Evolutionary conservation across 2,888 invertebrate species (phyloP).

Genomic region (Cotesia congregata): DNA sequence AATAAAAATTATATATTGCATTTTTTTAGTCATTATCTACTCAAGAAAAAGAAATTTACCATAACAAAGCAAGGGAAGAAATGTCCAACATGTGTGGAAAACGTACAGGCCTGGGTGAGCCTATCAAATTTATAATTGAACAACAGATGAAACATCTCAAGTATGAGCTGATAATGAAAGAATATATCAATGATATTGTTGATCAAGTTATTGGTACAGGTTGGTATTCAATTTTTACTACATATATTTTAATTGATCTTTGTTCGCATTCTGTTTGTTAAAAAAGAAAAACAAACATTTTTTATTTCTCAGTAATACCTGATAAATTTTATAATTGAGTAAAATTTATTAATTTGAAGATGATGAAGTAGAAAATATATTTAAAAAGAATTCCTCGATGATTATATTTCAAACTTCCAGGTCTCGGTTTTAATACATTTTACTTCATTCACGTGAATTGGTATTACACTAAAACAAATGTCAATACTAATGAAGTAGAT

Average conservation of each 20-base stretch:
- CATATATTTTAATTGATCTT: slow-evolving; percentile 27
- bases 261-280: not conserved
- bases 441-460: slow-evolving; percentile 67
- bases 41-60: slow-evolving; percentile 55
- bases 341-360: too few relatives aligned
- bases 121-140: slow-evolving; percentile 48
- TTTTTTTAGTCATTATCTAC: slow-evolving; percentile 49
- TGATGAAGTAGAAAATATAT: too few relatives aligned
- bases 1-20: too few relatives aligned
- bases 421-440: slow-evolving; percentile 55
- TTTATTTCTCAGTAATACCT: not conserved
- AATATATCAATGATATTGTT: slow-evolving; percentile 52
- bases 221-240: too few relatives aligned
- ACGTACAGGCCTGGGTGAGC: slow-evolving; percentile 60
- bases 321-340: too few relatives aligned
- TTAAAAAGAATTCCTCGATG: too few relatives aligned
- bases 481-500: slow-evolving; percentile 34
- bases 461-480: slow-evolving; percentile 57
- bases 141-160: slow-evolving; percentile 45
- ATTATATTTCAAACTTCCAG: slow-evolving; percentile 47
- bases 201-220: slow-evolving; percentile 17
- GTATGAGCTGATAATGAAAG: slow-evolving; percentile 54
- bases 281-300: too few relatives aligned
- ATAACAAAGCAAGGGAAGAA: slow-evolving; percentile 55
- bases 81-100: slow-evolving; percentile 49